Percentiles rank a stretch among this genome's conserved stretches.
Evolutionary conservation across 2,888 invertebrate species (phyloP).

Genomic region (Aphidius colemani): DNA sequence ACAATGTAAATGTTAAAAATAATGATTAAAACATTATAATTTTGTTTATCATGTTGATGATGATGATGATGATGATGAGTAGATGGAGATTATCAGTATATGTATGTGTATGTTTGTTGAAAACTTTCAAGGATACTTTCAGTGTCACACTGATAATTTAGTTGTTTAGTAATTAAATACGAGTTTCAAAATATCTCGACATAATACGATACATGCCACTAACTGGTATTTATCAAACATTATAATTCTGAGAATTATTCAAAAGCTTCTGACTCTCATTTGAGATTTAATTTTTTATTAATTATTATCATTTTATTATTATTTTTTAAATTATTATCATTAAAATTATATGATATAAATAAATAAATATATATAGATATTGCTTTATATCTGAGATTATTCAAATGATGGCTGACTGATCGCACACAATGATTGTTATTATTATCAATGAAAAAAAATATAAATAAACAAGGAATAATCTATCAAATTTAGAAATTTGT

Average conservation of each 20-base stretch:
- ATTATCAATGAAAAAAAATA: background rate
- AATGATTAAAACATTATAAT: background rate
- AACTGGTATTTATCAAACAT: no score
- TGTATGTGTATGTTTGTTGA: background rate
- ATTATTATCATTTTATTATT: background rate
- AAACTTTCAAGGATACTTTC: constrained; percentile 7
- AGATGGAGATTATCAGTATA: background rate
- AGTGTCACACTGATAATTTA: constrained; percentile 9
- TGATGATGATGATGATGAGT: background rate
- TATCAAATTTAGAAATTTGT: background rate
- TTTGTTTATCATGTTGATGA: background rate
- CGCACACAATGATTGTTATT: constrained; percentile 4
- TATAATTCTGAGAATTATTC: no score
- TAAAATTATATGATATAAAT: background rate
- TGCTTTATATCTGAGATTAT: no score
- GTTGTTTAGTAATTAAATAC: constrained; percentile 23
- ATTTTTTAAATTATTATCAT: constrained; percentile 12
- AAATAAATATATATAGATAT: no score
- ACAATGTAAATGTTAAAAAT: constrained; percentile 15
- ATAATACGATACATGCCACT: background rate
- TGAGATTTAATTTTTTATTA: background rate
- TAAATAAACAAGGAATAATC: background rate
- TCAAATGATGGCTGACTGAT: background rate
- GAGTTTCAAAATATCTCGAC: constrained; percentile 24
- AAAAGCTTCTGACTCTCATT: background rate